These are phyloP conservation scores for Cavia aperea DNA, from an alignment of 2,113 vertebrate genomes.

Conservation along the genomic window DNA sequence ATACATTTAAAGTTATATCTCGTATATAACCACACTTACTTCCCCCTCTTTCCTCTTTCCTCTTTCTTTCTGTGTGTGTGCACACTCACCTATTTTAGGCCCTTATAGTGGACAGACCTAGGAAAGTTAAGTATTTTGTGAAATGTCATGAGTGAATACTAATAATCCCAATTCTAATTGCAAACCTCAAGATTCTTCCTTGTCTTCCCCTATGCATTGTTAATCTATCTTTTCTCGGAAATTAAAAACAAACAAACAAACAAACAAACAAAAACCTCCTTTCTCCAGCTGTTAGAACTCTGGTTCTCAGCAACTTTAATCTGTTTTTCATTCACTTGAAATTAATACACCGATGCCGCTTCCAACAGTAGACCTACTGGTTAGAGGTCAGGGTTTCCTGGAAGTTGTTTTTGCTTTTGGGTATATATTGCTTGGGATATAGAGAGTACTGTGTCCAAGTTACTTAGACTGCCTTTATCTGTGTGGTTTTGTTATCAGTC, in stretches of 20 bases:
- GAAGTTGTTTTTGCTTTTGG: not conserved
- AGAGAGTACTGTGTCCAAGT: not conserved
- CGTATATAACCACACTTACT: not conserved
- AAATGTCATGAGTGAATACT: not conserved
- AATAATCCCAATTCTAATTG: not conserved
- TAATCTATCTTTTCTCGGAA: not conserved
- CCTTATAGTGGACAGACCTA: not conserved
- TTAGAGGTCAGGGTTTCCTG: not conserved
- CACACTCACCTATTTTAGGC: rapidly evolving
- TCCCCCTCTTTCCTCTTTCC: not conserved
- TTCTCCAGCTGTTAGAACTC: not conserved
- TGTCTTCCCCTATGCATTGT: not conserved
- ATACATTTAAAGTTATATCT: not conserved
- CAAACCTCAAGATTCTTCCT: not conserved
- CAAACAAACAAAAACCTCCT: not conserved
- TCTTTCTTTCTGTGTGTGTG: not conserved
- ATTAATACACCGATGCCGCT: not conserved
- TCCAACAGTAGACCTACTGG: not conserved
- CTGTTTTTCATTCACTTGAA: not conserved
- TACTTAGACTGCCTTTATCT: not conserved
- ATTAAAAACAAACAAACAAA: not conserved
- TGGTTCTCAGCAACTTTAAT: not conserved
- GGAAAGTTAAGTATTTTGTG: not conserved
- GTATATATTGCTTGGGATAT: not conserved
- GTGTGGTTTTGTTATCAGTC: not conserved